Evolutionary conservation across 2,113 vertebrate species (phyloP), one percentile per base, ranked within the genome.

Genomic region (Toxostoma redivivum): DNA sequence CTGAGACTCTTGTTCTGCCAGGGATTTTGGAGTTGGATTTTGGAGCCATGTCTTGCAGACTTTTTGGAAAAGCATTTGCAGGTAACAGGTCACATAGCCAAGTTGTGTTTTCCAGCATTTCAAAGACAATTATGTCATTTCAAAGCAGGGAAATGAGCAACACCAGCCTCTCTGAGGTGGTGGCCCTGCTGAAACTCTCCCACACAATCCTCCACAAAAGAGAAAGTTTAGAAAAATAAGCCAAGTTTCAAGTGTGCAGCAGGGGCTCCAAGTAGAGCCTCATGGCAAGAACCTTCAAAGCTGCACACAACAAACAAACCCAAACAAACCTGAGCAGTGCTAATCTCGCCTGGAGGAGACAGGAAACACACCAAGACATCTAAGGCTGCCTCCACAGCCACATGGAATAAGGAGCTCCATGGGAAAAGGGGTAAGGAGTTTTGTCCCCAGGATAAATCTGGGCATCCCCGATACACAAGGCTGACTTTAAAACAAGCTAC

Each of bases 101-200:
- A 96, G 54, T 33, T 87, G 33, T 77, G 67, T 93, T 94, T 62
- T 86, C 81, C 76, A 93, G 64, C 42, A 69, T 83, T 33, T 92
- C 48, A 91, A 91, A 77, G 85, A 50, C 85, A 88, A 87, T 92
- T 6, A 88, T 92, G 79, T 90, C 71, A 93, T 90, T 93, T 90
- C 92, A 83, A 95, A 96, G 92, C 54, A 92, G 94, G 85, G 88
- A 94, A 96, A 70, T 40, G 82, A 95, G 81, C 94, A 94, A 90
- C 76, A 33, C 51, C 47, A 92, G 8, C 58, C 62, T 38, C 83
- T 58, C 7, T 60, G 95, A 71, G 30, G 25, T 57, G 77, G 93
- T 86, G 72, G 87, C 81, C 78, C 91, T 65, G n/a, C 54, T 64
- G 91, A 40, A 82, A 77, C 33, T 88, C 71, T 50, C 93, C 35